phyloP scores from a whole-genome alignment of 2,113 vertebrate species.

The Cavia aperea region DNA sequence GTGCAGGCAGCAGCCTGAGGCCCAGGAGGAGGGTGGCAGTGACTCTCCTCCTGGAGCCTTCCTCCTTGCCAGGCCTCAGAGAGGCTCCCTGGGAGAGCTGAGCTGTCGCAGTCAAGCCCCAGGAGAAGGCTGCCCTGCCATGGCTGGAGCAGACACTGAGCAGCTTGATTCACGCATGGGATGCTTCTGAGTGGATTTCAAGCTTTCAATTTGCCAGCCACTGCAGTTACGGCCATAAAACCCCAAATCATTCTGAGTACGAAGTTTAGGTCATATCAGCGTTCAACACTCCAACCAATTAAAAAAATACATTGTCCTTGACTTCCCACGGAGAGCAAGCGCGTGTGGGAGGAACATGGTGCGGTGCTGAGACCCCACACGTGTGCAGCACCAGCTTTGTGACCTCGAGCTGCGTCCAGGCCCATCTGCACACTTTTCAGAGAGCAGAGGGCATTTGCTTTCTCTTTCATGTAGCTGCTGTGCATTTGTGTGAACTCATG shows the following conservation, averaged over 20 bases:
- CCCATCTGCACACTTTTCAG: rapidly evolving
- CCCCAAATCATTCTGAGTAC: not conserved
- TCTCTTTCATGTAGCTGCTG: not conserved
- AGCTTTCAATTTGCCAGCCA: not conserved
- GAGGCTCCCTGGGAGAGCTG: not conserved
- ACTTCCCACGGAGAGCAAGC: not conserved
- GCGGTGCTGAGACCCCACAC: rapidly evolving
- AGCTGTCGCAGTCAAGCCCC: not conserved
- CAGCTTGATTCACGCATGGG: not conserved
- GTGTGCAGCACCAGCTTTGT: not conserved
- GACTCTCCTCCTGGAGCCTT: not conserved
- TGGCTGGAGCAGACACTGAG: not conserved
- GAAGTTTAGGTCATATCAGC: not conserved
- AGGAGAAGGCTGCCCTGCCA: not conserved
- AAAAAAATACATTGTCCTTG: not conserved
- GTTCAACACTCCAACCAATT: not conserved
- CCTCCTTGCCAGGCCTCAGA: not conserved
- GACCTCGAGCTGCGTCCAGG: not conserved
- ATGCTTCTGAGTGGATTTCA: not conserved
- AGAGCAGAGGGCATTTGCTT: not conserved
- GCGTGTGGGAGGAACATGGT: rapidly evolving
- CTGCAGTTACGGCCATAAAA: not conserved
- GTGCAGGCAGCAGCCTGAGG: not conserved
- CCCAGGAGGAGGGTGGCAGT: not conserved
- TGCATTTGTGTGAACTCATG: not conserved